Evolutionary conservation across 2,797 vertebrate genomes (phyloP).

Genomic region (Girardinus metallicus): DNA sequence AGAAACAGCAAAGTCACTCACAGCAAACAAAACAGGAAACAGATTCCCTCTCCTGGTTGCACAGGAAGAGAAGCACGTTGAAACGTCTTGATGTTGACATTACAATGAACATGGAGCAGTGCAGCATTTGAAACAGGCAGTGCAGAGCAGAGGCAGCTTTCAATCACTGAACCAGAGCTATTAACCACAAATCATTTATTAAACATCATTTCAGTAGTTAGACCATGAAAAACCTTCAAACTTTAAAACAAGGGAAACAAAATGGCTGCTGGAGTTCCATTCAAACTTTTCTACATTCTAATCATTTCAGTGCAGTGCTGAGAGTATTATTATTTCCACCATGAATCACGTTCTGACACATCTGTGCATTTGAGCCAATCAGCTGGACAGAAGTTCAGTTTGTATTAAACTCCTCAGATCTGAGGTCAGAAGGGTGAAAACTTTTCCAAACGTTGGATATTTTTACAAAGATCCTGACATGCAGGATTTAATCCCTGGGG

Average conservation of each 20-base stretch:
- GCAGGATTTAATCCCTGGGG: too few species aligned
- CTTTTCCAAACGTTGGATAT: not conserved
- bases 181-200: conserved; percentile 28
- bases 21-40: conserved; percentile 44
- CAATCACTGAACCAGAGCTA: conserved; percentile 28
- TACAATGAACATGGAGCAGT: conserved; percentile 26
- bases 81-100: conserved; percentile 25
- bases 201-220: conserved; percentile 29
- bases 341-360: not conserved
- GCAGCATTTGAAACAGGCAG: conserved; percentile 29
- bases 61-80: conserved; percentile 17
- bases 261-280: conserved; percentile 17
- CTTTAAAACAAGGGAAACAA: conserved; percentile 3
- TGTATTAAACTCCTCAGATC: too few species aligned
- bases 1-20: conserved; percentile 34
- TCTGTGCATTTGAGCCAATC: conserved; percentile 8
- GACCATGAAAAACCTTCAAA: conserved; percentile 5
- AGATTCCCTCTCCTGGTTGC: conserved; percentile 30
- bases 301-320: conserved; percentile 2
- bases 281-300: conserved; percentile 6
- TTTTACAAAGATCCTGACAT: not conserved
- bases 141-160: conserved; percentile 6
- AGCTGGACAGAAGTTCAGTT: not conserved
- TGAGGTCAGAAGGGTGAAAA: too few species aligned
- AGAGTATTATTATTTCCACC: not conserved